Evolutionary conservation across 2,797 vertebrate genomes (phyloP), one percentile per base, ranked within the genome.

Genomic region (Acanthiza pusilla): DNA sequence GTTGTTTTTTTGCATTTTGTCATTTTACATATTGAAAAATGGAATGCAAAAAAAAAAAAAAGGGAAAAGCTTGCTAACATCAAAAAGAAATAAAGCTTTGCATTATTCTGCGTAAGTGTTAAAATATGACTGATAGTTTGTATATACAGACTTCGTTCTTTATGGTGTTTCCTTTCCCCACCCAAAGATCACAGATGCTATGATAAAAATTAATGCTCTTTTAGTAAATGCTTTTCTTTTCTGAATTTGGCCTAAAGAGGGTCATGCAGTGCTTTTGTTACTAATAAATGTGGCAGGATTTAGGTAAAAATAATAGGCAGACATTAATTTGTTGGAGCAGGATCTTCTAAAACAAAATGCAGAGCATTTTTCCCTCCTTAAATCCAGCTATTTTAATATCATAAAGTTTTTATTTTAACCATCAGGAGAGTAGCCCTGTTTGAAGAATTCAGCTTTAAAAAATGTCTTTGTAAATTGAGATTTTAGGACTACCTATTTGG

Each of bases 401-500:
- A 77, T 93, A 93, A 96, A 91, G 93, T 94, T 97, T 96, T 97
- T 90, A 95, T 94, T 96, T 91, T 70, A 88, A 34, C 88, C 88
- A 94, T 93, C 71, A 80, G 67, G 68, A 93, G 66, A 86, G 48
- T 40, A 87, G 61, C 61, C 94, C 58, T 87, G 84, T 93, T 94
- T 94, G 75, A 93, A 82, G 96, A 94, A 94, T 91, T 88, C 75
- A 62, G 92, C 88, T 94, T 95, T 96, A 94, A 96, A 88, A 96
- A 96, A 96, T 92, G 89, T 92, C 96, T 96, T 88, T 84, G 91
- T 97, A 95, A 96, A 95, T 96, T 94, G 80, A 91, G 89, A 95
- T 96, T 97, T 96, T 96, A 97, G 94, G 93, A 90, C 90, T 96
- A 95, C 93, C 88, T 96, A 93, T 96, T 96, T 96, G 87, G 88